Conservation (phyloP, 1,140 invertebrate genomes). For the Drosophila tropicalis region DNA sequence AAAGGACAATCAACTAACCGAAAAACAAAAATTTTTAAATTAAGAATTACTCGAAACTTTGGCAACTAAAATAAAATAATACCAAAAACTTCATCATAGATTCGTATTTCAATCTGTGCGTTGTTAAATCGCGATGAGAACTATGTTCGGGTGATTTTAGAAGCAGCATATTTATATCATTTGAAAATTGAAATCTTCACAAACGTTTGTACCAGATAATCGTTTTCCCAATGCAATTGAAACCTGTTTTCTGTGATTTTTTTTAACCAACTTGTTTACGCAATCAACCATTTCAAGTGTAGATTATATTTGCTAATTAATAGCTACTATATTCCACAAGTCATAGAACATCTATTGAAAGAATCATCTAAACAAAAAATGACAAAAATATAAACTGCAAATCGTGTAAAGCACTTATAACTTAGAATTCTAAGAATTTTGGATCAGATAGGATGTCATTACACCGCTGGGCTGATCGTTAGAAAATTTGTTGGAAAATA, state of each 20-base stretch:
- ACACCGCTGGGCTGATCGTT: too few species aligned
- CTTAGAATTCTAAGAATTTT: too few species aligned
- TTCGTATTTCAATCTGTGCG: not conserved
- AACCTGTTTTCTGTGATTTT: not conserved
- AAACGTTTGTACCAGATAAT: not conserved
- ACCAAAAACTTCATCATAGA: constrained; percentile 3
- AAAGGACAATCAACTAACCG: not conserved
- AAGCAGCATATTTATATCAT: not conserved
- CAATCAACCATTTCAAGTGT: not conserved
- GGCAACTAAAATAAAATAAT: not conserved
- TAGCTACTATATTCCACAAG: not conserved
- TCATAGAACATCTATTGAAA: not conserved
- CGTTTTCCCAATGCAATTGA: not conserved
- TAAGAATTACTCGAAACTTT: not conserved
- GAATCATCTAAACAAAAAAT: not conserved
- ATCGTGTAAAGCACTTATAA: too few species aligned
- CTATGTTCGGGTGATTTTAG: not conserved
- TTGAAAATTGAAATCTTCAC: not conserved
- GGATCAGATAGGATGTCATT: too few species aligned
- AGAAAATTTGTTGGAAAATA: too few species aligned
- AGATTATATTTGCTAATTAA: constrained; percentile 6
- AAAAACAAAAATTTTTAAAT: not conserved
- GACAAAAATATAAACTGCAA: too few species aligned
- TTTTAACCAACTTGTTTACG: not conserved
- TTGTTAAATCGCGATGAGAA: not conserved